Evolutionary conservation across 2,888 invertebrate species (phyloP).

Genomic region (Leptopilina myrica): DNA sequence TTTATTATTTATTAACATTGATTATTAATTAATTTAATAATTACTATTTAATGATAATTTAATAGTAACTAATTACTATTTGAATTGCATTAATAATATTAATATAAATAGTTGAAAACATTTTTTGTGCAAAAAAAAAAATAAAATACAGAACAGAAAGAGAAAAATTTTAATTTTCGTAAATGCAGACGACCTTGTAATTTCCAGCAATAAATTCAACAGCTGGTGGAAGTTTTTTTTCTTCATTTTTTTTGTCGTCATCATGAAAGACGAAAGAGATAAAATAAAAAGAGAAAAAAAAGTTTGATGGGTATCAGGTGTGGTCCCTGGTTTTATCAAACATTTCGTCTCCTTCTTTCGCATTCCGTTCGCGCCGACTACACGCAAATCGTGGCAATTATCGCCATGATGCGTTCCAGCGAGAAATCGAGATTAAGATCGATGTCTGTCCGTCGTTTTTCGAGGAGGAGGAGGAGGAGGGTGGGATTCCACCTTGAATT

Average conservation of each 20-base stretch:
- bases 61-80: no score
- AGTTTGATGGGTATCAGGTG: conserved; percentile 22
- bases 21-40: no score
- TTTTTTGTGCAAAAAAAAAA: no score
- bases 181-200: conserved; percentile 30
- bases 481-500: conserved; percentile 22
- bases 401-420: background rate
- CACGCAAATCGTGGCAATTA: conserved; percentile 55
- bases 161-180: background rate
- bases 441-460: conserved; percentile 31
- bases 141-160: background rate
- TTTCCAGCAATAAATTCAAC: conserved; percentile 9
- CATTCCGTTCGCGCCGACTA: conserved; percentile 51
- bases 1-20: no score
- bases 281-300: background rate
- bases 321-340: conserved; percentile 13
- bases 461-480: background rate
- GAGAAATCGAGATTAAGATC: conserved; percentile 30
- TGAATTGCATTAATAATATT: no score
- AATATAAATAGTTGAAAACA: no score
- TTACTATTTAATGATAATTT: no score
- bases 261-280: background rate
- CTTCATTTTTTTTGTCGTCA: no score
- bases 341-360: conserved; percentile 41
- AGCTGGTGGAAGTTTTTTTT: background rate